phyloP scores from a whole-genome alignment of 2,113 vertebrate species.

The Urocolius indicus region DNA sequence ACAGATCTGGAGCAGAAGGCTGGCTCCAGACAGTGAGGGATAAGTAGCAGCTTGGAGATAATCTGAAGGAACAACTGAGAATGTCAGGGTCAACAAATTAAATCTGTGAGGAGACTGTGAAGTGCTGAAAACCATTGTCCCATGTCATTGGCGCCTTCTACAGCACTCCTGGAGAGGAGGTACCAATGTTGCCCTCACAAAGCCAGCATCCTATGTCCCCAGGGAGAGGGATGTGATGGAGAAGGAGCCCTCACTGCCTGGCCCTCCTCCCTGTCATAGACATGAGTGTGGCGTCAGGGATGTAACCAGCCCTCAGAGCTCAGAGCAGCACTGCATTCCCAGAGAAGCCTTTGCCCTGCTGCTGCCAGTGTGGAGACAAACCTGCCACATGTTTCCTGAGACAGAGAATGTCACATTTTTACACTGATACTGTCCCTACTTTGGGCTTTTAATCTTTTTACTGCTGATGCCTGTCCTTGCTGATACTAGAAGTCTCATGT shows the following conservation, averaged over 20 bases:
- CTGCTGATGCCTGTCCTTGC: not conserved
- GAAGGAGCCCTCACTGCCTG: not conserved
- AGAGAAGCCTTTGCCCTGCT: not conserved
- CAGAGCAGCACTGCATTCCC: not conserved
- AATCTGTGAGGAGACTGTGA: not conserved
- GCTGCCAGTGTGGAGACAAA: not conserved
- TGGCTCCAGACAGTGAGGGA: not conserved
- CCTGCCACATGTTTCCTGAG: rapidly evolving
- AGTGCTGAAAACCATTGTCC: not conserved
- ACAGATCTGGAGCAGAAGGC: not conserved
- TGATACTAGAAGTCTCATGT: not conserved
- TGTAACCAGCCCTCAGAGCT: not conserved
- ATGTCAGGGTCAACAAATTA: not conserved
- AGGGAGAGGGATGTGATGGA: not conserved
- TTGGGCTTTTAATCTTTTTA: not conserved
- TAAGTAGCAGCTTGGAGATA: constrained; percentile 2
- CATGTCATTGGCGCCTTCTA: not conserved
- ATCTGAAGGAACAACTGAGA: not conserved
- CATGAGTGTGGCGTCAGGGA: not conserved
- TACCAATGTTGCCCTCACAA: rapidly evolving
- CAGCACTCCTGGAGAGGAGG: not conserved
- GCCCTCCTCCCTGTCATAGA: rapidly evolving
- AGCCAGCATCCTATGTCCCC: rapidly evolving
- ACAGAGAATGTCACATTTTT: not conserved
- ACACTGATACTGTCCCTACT: not conserved